Base-by-base conservation (phyloP, 2,888 invertebrate genomes). In the Thereva nobilitata region DNA sequence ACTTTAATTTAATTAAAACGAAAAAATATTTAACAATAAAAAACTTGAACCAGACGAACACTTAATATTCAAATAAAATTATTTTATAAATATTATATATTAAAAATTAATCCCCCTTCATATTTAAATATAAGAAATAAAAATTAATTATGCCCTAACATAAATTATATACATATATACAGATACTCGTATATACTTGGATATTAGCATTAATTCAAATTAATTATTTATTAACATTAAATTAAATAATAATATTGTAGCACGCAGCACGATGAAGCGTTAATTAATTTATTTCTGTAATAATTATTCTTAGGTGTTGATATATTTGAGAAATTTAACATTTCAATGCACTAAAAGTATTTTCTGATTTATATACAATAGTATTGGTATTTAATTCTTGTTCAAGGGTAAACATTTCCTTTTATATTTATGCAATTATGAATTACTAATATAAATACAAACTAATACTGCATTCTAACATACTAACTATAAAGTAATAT, bases 1-100 rank as follows among this genome's bases (percentile, higher is more conserved):
- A 69, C 42, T 56, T 52, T 66, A 38, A 35, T 57, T 45, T 23
- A 12, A 38, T 38, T 4, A 49, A 23, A 23, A 23, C 23, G 23
- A 23, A 23, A 23, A 53, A 49, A 35, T 49, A 56, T 66, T 56
- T 45, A 66, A 37, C 44, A 34, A 49, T 67, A 50, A 56, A 74
- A 76, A 80, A 78, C 77, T 80, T 79, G 79, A 80, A 80, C 80
- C 80, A 76, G 80, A 78, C 80, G 80, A 80, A 79, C 79, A 80
- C 79, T 78, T 77, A 50, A 50, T 61, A 35, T 73, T 74, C 73
- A 74, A 55, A 45, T 41, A 66, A 66, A 68, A 57, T 57, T 59
- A 55, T 10, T 47, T 34, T 47, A 56, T 47, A 59, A 59, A 59
- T 47, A 37, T 38, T 59, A 9, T 59, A 47, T 47, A 12, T 37